Base-by-base conservation (phyloP, 2,797 vertebrate genomes). In the Hypotaenidia philippensis region DNA sequence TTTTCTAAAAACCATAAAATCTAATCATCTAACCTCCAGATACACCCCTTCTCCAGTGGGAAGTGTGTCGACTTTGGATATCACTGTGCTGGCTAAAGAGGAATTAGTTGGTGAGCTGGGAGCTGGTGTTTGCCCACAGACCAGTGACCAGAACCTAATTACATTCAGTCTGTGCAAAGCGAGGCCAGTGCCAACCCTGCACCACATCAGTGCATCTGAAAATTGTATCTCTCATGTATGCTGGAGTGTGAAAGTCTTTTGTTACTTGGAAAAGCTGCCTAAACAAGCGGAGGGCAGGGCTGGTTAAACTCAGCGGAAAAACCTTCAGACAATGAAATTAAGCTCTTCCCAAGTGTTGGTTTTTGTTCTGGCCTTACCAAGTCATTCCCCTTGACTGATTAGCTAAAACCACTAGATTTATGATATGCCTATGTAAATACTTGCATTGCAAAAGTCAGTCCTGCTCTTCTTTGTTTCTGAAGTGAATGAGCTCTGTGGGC, bases 321-420 rank as follows among this genome's bases (percentile, higher is more conserved):
- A 95, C 82, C 78, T 83, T 86, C 66, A 78, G 88, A 93, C 96
- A 96, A 94, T 81, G 74, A 95, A 97, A 95, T 97, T 78, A 96
- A 96, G 91, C 90, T 86, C 85, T 97, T 97, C 68, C 79, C 91
- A 94, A 96, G 84, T 94, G 90, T 22, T 95, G 49, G 64, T 94
- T 94, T 96, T 96, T 97, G 94, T 96, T 96, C 96, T 57, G 78
- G 78, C 89, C 75, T 95, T 92, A 97, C 53, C 74, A 61, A 95
- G 86, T 94, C 92, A 96, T 97, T 97, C 92, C 89, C 94, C 85
- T 89, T 95, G 96, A 96, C 95, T 96, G 95, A 95, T 91, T 94
- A 93, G 93, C 84, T 92, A 90, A 95, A 95, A 79, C 78, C 90
- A 45, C 61, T 90, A 94, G 60, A 88, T 96, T 94, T 92, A 82